These are phyloP conservation scores for Magallana gigas DNA, from an alignment of 1,140 invertebrate genomes.

Conservation along the genomic window DNA sequence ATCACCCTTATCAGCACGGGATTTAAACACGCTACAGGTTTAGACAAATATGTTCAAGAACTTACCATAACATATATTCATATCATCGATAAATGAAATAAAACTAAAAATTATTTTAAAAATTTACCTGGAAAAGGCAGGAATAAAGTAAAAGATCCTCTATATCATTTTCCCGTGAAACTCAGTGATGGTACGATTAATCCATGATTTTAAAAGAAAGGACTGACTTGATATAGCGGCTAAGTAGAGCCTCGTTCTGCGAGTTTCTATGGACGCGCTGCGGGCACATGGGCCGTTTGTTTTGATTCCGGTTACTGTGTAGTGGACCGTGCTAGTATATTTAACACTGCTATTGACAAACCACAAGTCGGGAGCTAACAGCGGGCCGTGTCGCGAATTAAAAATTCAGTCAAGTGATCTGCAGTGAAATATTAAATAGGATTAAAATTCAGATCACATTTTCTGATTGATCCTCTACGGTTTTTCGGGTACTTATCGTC, in stretches of 20 bases:
- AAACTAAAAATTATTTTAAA: background rate
- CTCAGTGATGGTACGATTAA: background rate
- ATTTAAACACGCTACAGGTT: slow-evolving; percentile 25
- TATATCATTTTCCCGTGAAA: slow-evolving; percentile 12
- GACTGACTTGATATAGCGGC: background rate
- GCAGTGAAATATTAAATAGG: slow-evolving; percentile 1
- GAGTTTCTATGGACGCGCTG: slow-evolving; percentile 33
- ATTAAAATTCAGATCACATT: slow-evolving; percentile 13
- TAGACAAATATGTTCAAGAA: slow-evolving; percentile 10
- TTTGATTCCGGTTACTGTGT: slow-evolving; percentile 16
- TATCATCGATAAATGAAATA: background rate
- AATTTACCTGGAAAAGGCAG: background rate
- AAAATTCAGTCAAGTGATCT: slow-evolving; percentile 15
- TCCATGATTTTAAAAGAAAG: background rate
- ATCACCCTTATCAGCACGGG: slow-evolving; percentile 7
- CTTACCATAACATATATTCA: background rate
- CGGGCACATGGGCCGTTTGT: slow-evolving; percentile 12
- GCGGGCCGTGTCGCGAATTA: background rate
- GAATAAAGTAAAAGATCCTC: background rate
- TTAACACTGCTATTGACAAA: slow-evolving; percentile 14
- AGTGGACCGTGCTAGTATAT: background rate
- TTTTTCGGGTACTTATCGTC: background rate
- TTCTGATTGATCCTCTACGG: background rate
- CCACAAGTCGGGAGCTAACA: background rate
- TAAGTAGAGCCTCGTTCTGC: slow-evolving; percentile 12